Conservation (phyloP, 2,888 invertebrate species). For the Lasioglossum figueresi region DNA sequence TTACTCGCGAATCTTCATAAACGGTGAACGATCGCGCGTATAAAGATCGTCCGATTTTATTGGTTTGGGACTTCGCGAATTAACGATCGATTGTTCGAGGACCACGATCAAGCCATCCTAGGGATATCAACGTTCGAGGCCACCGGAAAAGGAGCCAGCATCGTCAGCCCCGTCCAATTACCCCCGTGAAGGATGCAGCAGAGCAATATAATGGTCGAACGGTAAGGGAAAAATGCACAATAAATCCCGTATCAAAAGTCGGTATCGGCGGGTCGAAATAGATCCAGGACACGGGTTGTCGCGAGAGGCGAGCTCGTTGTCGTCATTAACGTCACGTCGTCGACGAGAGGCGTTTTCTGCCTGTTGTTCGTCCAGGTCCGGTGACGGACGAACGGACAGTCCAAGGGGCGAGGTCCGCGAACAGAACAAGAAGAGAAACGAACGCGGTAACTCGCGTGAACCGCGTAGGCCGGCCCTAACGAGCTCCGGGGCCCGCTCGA, state of each 20-base stretch:
- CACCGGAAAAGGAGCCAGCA: not conserved
- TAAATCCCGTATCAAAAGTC: conserved; percentile 16
- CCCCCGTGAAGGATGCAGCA: not conserved
- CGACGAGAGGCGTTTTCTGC: conserved; percentile 38
- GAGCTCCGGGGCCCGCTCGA: conserved; percentile 70
- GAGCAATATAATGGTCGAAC: not conserved
- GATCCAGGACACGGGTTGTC: conserved; percentile 18
- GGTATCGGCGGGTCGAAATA: conserved; percentile 25
- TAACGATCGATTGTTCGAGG: not conserved
- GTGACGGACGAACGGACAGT: conserved; percentile 68
- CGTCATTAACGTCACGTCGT: conserved; percentile 65
- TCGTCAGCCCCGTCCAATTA: conserved; percentile 6
- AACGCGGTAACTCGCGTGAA: conserved; percentile 75
- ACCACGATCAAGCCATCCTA: not conserved
- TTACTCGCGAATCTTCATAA: not conserved
- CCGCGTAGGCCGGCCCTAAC: conserved; percentile 80
- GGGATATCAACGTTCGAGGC: not conserved
- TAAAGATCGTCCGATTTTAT: not conserved
- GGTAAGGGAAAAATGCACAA: conserved; percentile 3
- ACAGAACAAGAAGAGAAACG: conserved; percentile 64
- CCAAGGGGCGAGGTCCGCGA: conserved; percentile 52
- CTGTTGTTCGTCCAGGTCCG: conserved; percentile 38
- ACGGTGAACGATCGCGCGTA: not conserved
- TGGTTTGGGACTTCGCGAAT: not conserved
- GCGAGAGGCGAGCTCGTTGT: conserved; percentile 29